phyloP scores from a whole-genome alignment of 2,113 vertebrate species.

The Equus przewalskii region DNA sequence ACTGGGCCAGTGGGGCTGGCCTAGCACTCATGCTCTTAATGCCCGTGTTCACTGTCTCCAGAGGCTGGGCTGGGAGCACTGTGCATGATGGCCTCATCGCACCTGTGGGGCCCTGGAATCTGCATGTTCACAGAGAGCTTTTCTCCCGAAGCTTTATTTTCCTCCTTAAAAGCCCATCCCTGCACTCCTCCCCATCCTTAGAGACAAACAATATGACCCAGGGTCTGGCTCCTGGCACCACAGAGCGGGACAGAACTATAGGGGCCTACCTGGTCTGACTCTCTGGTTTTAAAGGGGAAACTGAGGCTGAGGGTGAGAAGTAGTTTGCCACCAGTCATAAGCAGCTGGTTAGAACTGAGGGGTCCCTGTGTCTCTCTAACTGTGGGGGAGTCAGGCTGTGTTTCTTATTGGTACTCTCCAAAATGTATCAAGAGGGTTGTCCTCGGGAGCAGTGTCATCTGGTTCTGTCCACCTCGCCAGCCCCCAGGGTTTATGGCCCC shows the following conservation, averaged over 20 bases:
- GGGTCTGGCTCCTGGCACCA: neutral
- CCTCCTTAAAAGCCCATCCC: neutral
- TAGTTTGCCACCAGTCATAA: neutral
- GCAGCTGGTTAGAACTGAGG: neutral
- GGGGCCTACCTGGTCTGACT: neutral
- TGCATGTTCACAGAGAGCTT: neutral
- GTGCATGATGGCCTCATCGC: neutral
- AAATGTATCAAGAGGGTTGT: neutral
- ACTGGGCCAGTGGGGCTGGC: too few species aligned
- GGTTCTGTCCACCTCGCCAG: too few species aligned
- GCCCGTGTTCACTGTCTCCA: neutral
- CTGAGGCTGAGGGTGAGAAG: neutral
- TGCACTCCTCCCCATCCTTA: neutral
- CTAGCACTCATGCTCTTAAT: too few species aligned
- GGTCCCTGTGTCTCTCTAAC: neutral
- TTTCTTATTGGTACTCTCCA: neutral
- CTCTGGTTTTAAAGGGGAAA: neutral
- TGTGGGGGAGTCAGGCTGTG: neutral
- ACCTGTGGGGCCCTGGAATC: neutral
- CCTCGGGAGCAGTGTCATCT: too few species aligned
- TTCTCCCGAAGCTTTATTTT: neutral
- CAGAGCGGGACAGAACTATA: neutral
- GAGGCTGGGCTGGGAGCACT: neutral
- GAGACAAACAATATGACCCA: neutral
- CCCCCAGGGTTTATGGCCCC: too few species aligned